phyloP scores from a whole-genome alignment of 2,797 vertebrate species.

The Gallinago solitaria region DNA sequence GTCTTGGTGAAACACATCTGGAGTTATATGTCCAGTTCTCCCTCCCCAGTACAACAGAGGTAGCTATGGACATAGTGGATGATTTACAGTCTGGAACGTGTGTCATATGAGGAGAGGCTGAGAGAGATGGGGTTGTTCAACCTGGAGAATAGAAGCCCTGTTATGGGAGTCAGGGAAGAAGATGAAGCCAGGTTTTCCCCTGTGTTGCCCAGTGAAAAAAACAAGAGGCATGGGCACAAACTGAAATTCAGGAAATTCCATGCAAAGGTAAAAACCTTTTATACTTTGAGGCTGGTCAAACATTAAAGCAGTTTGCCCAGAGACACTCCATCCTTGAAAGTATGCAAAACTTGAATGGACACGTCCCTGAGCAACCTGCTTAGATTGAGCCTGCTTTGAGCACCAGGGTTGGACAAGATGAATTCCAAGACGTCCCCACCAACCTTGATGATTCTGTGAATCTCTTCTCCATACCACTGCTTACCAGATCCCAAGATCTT shows the following conservation, averaged over 20 bases:
- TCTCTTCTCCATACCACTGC: not conserved
- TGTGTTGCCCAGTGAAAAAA: not conserved
- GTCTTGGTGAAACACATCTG: not conserved
- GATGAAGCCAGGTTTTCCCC: not conserved
- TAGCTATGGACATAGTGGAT: too few species aligned
- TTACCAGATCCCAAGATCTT: not conserved
- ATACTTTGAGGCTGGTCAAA: not conserved
- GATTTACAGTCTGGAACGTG: not conserved
- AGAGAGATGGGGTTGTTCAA: not conserved
- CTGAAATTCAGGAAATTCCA: not conserved
- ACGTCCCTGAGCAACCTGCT: not conserved
- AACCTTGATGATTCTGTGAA: not conserved
- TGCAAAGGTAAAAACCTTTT: accelerated
- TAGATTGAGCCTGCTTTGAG: not conserved
- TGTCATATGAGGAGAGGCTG: not conserved
- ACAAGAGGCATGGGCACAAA: not conserved
- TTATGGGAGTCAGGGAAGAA: not conserved
- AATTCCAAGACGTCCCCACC: not conserved
- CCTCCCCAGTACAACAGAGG: not conserved
- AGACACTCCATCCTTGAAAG: not conserved
- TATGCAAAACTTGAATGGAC: not conserved
- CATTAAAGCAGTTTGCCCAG: not conserved
- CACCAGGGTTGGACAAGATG: not conserved
- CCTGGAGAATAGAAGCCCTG: not conserved
- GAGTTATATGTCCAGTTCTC: not conserved